Percentiles rank a stretch among this genome's conserved stretches.
These are phyloP conservation scores for Archilochus colubris DNA, from an alignment of 2,113 vertebrate species.

Conservation along the genomic window DNA sequence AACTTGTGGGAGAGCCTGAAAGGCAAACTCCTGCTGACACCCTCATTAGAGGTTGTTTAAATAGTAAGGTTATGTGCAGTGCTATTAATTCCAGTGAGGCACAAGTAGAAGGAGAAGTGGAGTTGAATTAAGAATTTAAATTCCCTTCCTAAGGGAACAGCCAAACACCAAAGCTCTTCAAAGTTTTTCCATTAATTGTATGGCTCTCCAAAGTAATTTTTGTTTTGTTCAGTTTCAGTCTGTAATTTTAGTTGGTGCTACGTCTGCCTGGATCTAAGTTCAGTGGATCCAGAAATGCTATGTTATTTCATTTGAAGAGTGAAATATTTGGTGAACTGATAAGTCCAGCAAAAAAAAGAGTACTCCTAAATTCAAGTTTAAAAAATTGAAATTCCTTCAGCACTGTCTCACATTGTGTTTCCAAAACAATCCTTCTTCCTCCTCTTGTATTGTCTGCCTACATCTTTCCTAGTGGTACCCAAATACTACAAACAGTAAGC, in stretches of 20 bases:
- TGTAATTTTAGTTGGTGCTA: not conserved
- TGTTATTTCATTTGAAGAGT: not conserved
- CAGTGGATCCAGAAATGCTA: not conserved
- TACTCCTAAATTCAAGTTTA: not conserved
- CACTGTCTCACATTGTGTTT: not conserved
- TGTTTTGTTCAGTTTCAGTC: not conserved
- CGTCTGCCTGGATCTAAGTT: not conserved
- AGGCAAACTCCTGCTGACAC: not conserved
- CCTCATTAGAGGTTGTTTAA: not conserved
- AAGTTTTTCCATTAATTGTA: not conserved
- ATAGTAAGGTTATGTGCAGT: not conserved
- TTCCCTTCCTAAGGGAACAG: conserved; percentile 2
- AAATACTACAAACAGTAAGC: not conserved
- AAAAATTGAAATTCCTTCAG: not conserved
- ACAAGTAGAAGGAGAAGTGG: not conserved
- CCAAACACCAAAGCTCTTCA: not conserved
- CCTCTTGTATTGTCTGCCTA: not conserved
- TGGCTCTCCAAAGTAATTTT: not conserved
- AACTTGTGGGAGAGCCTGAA: not conserved
- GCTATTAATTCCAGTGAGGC: not conserved
- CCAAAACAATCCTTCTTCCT: not conserved
- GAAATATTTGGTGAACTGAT: not conserved
- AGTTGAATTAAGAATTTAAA: conserved; percentile 15
- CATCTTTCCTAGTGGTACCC: not conserved
- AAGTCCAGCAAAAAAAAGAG: not conserved